These are phyloP conservation scores for Hydropsyche betteni DNA, from an alignment of 2,888 invertebrate species.

Conservation along the genomic window DNA sequence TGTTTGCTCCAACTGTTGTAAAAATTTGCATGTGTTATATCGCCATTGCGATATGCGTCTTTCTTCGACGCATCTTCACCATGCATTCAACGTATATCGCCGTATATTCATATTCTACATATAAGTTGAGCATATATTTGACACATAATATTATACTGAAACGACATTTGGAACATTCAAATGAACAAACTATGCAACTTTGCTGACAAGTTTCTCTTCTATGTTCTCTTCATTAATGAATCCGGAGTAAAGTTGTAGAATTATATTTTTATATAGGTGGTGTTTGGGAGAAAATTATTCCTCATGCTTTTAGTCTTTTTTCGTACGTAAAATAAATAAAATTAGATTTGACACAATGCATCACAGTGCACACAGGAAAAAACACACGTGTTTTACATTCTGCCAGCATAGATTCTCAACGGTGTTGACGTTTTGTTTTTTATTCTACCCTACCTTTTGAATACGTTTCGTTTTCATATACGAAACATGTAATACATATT, in stretches of 20 bases:
- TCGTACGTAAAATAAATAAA: not conserved
- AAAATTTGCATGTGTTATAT: no score
- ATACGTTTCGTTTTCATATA: not conserved
- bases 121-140: no score
- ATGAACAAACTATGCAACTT: constrained; percentile 7
- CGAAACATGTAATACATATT: no score
- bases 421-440: constrained; percentile 45
- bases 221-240: constrained; percentile 34
- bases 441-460: constrained; percentile 20
- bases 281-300: no score
- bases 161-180: constrained; percentile 23
- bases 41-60: no score
- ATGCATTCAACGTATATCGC: no score
- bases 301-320: no score
- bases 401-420: constrained; percentile 46
- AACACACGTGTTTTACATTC: constrained; percentile 48
- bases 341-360: constrained; percentile 9
- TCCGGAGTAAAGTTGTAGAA: not conserved
- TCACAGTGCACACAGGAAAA: not conserved
- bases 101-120: no score
- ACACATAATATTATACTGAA: no score
- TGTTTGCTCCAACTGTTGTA: no score
- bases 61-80: no score
- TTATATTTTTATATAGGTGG: no score
- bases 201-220: not conserved